Base-by-base conservation (phyloP, 2,113 vertebrate genomes). In the Apistogramma diplotaenia region DNA sequence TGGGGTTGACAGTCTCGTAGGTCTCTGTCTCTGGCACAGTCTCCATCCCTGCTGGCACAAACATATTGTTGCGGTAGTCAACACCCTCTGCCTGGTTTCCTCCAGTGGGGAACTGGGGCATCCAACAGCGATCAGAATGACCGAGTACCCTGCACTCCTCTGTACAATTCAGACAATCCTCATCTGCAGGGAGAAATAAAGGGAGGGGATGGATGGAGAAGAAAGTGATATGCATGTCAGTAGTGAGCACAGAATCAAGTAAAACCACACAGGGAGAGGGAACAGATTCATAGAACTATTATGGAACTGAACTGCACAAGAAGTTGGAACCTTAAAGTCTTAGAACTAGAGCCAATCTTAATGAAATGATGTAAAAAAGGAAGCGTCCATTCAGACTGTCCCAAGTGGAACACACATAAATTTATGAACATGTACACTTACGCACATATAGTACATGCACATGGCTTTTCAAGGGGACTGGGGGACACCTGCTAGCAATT, bases 91-190 rank as follows among this genome's bases (percentile, higher is more conserved):
- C 97, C 93, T 98, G 98, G 92, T 96, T 96, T 93, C 96, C 91
- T 79, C 94, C 95, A 82, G 96, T 91, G 58, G 98, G 96, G 93
- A 99, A 99, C 96, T 99, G 97, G 90, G 98, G 98, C 98, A 99
- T 99, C 98, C 98, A 99, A 93, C 98, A 99, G 91, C 97, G 97
- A 95, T 99, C 98, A 81, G 98, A 99, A 95, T 99, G 98, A 93
- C 98, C 98, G 94, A 99, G 97, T 57, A 99, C 97, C 94, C 97
- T 94, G 94, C 98, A 99, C 96, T 99, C 98, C 90, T 99, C 98
- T 77, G 98, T 99, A 92, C 98, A 99, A 91, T 99, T 99, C 95
- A 99, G 94, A 87, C 98, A 99, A 95, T 99, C 98, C 95, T 99
- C 98, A 92, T 98, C 98, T 99, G 96, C 21, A 95, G 95, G 94